Conservation (phyloP, 2,888 invertebrate species). For the Ennomos erosarius region DNA sequence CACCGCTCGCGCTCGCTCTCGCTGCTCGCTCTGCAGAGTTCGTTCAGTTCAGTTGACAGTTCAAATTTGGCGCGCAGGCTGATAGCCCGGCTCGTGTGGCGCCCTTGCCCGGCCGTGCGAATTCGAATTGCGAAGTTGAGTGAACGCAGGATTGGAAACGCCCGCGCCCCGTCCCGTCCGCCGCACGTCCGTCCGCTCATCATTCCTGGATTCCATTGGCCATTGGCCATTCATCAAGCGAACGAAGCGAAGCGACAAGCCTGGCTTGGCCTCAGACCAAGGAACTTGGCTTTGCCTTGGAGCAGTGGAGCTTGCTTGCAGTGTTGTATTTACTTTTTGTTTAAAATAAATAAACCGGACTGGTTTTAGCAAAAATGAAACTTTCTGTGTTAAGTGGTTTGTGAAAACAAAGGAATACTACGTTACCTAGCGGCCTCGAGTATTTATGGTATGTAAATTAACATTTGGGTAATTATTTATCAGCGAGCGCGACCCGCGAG, state of each 20-base stretch:
- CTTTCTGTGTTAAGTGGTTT: slow-evolving; percentile 18
- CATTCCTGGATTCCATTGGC: no score
- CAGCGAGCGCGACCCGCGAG: slow-evolving; percentile 47
- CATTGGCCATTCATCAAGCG: no score
- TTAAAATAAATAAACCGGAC: slow-evolving; percentile 48
- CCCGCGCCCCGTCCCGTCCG: no score
- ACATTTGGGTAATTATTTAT: slow-evolving; percentile 52
- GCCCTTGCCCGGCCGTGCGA: slow-evolving; percentile 51
- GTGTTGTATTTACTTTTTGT: slow-evolving; percentile 58
- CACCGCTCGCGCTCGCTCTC: slow-evolving; percentile 10
- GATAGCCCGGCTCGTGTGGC: slow-evolving; percentile 58
- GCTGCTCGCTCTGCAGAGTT: no score
- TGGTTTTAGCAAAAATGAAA: slow-evolving; percentile 40
- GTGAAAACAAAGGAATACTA: background rate
- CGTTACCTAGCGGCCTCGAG: slow-evolving; percentile 8
- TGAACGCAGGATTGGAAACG: slow-evolving; percentile 36
- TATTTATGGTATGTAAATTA: slow-evolving; percentile 51
- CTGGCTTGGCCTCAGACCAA: no score
- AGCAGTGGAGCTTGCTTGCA: slow-evolving; percentile 29
- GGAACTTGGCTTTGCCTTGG: no score
- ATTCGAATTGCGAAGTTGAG: slow-evolving; percentile 32
- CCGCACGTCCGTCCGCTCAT: no score
- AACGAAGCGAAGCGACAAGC: no score
- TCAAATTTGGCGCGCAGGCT: slow-evolving; percentile 77
- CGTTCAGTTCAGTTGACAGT: slow-evolving; percentile 46